Evolutionary conservation across 2,797 vertebrate species (phyloP).

Genomic region (Cyprinodon diabolis): DNA sequence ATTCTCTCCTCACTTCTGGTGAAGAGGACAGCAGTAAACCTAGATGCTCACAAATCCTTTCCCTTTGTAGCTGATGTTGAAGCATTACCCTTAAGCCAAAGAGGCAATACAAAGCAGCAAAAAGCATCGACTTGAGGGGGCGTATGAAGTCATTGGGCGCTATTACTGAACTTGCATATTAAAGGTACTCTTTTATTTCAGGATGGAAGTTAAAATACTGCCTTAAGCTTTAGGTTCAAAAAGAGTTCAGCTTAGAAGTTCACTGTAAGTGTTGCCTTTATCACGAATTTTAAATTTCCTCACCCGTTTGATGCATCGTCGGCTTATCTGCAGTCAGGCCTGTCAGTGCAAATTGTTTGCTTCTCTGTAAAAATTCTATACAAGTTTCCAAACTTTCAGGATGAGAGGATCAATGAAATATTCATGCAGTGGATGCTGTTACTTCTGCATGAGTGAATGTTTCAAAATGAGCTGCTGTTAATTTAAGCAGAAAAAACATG

Average conservation of each 20-base stretch:
- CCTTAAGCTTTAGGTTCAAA: slow-evolving; percentile 41
- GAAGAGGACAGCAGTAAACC: slow-evolving; percentile 38
- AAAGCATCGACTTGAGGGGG: slow-evolving; percentile 24
- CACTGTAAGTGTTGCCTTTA: slow-evolving; percentile 4
- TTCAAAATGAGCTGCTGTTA: slow-evolving; percentile 54
- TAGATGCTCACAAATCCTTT: slow-evolving; percentile 22
- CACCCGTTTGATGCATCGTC: slow-evolving; percentile 26
- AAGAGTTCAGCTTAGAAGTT: slow-evolving; percentile 40
- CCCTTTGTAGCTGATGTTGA: slow-evolving; percentile 6
- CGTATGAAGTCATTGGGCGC: neutral
- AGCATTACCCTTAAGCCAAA: slow-evolving; percentile 24
- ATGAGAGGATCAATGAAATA: slow-evolving; percentile 59
- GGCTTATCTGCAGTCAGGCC: slow-evolving; percentile 42
- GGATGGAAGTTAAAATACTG: slow-evolving; percentile 7
- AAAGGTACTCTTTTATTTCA: slow-evolving; percentile 18
- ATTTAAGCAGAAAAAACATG: slow-evolving; percentile 66
- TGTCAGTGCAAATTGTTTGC: slow-evolving; percentile 35
- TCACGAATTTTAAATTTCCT: neutral
- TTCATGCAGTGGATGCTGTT: slow-evolving; percentile 53
- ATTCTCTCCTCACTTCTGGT: slow-evolving; percentile 16
- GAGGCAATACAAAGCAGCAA: slow-evolving; percentile 34
- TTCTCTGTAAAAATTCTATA: slow-evolving; percentile 33
- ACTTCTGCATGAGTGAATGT: slow-evolving; percentile 48
- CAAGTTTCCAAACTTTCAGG: slow-evolving; percentile 40
- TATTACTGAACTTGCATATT: slow-evolving; percentile 18